Evolutionary conservation across 2,113 vertebrate genomes (phyloP).

Genomic region (Nannobrachium achirus): DNA sequence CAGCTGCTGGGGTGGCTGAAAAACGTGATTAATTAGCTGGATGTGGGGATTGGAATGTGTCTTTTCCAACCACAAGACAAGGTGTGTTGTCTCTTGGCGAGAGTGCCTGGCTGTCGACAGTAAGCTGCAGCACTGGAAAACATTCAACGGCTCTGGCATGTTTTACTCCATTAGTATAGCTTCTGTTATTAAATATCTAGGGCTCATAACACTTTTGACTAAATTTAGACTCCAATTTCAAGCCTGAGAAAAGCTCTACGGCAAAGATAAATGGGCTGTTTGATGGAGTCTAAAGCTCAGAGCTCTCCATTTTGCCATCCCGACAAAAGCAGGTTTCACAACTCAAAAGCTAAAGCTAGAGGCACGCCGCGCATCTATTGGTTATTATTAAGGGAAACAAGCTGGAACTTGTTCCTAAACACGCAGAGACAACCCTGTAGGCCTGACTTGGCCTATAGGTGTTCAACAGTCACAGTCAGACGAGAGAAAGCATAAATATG

Average conservation of each 20-base stretch:
- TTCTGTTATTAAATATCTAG: conserved; percentile 48
- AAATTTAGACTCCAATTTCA: conserved; percentile 58
- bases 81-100: conserved; percentile 47
- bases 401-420: conserved; percentile 59
- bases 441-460: conserved; percentile 30
- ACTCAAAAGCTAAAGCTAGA: conserved; percentile 39
- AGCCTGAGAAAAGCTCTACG: conserved; percentile 55
- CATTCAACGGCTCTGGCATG: conserved; percentile 8
- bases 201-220: conserved; percentile 58
- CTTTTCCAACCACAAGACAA: conserved; percentile 50
- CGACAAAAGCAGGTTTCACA: conserved; percentile 58
- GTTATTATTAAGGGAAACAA: conserved; percentile 60
- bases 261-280: conserved; percentile 65
- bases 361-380: conserved; percentile 58
- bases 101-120: conserved; percentile 41
- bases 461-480: conserved; percentile 23
- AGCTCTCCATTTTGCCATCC: conserved; percentile 51
- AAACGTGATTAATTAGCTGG: conserved; percentile 66
- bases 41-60: conserved; percentile 48
- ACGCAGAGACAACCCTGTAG: conserved; percentile 33
- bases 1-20: conserved; percentile 57
- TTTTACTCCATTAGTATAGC: conserved; percentile 16
- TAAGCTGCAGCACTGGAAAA: background rate
- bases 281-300: conserved; percentile 55
- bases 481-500: conserved; percentile 26